Base-by-base conservation (phyloP, 2,888 invertebrate genomes). In the Tridacna crocea region DNA sequence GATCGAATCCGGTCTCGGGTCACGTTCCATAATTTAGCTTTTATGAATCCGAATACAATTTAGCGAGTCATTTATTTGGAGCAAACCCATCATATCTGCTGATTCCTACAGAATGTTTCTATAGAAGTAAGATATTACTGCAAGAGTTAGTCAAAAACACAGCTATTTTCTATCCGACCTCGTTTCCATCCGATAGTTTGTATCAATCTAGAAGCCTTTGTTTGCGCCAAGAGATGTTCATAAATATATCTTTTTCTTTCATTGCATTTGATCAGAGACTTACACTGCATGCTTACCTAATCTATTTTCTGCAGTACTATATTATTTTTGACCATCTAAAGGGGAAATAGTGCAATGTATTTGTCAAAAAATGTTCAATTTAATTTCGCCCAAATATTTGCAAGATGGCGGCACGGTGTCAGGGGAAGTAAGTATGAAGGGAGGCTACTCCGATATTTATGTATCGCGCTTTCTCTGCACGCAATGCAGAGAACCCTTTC, bases 341-440 rank as follows among this genome's bases (percentile, higher is more conserved):
- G 2, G 19, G n/a, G 61, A 3, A n/a, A 24, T 61, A 8, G 3
- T 24, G 4, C 22, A 22, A 13, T 4, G 22, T n/a, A 61, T n/a
- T 61, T 24, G 13, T 13, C 19, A 17, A 61, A 61, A 61, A 61
- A 61, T 24, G 61, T 24, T 61, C 13, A n/a, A n/a, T 61, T n/a
- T 17, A 61, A 3, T n/a, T 3, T n/a, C 13, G 4, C 48, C 73
- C 26, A 55, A 72, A 63, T 72, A 75, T 83, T 60, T 47, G 72
- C 80, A 79, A 84, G 80, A 84, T 84, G 84, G 84, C 84, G 84
- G 80, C 75, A 73, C 78, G 61, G 48, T 61, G 27, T 72, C 79
- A 80, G 65, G 80, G 84, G 80, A 78, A 61, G 46, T 72, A 80
- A 84, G 76, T 60, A 51, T n/a, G 19, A 78, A 76, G 77, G 82